Evolutionary conservation across 2,888 invertebrate species (phyloP), one percentile per base, ranked within the genome.

Genomic region (Sphaerophoria taeniata): DNA sequence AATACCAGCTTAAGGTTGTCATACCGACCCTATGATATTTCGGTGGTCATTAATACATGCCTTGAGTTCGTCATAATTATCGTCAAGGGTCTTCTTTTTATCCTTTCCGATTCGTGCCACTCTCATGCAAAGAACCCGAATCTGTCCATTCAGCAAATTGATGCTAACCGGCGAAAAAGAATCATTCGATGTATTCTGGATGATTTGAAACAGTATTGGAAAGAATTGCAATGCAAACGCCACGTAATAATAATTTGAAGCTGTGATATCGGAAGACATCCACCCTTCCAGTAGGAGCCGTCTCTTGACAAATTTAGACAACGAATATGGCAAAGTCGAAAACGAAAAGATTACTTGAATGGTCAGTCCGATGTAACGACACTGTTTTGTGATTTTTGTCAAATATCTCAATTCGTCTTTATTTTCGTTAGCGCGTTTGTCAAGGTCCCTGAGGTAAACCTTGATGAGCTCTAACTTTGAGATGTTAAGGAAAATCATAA

Each of bases 81-180:
- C 80, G 6, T 70, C 70, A 3, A 12, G 12, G 0, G 69, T 33
- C 4, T 45, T 53, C 2, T 14, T 16, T 0, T 53, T 12, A 39
- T 80, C 63, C 2, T 70, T 80, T 12, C 79, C 76, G 43, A 76
- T 76, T 3, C 67, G 51, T 11, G 36, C 43, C 4, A 79, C 60
- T 43, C 73, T 39, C 79, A 73, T 73, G 31, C 73, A 67, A 33
- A 79, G 79, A 36, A 53, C 79, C 12, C 43, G 79, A 16, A 69
- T 73, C 0, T 79, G 79, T 31, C 76, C 76, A 31, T 67, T 69
- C 2, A 69, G 39, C 11, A 76, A 34, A 53, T 69, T 69, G 4
- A 76, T 51, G 14, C 67, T 67, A 4, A 69, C 55, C 24, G 67
- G 69, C 36, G 76, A 51, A 34, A 60, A 76, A 3, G 43, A 69